phyloP scores from a whole-genome alignment of 2,113 vertebrate genomes.

The Zosterops lateralis region DNA sequence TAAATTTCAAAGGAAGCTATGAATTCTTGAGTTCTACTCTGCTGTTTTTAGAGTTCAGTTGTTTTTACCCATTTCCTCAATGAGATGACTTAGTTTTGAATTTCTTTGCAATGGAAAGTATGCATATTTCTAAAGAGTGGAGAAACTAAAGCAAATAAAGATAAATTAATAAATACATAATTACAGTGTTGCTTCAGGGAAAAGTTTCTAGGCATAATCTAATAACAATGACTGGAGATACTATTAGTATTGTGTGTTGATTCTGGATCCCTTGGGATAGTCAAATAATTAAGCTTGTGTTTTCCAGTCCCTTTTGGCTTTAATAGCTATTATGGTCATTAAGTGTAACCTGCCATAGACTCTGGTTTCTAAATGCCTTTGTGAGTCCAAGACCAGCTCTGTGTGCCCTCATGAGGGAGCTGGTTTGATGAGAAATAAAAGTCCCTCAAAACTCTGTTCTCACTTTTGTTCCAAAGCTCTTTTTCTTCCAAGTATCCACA shows the following conservation, averaged over 20 bases:
- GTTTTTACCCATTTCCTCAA: background rate
- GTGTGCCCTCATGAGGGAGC: background rate
- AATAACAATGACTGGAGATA: slow-evolving; percentile 12
- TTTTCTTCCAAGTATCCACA: background rate
- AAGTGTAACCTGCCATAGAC: background rate
- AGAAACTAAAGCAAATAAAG: slow-evolving; percentile 14
- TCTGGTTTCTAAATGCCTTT: background rate
- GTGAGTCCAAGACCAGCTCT: background rate
- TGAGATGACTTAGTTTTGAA: background rate
- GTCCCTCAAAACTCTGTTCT: background rate
- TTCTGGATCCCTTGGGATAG: background rate
- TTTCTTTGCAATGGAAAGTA: background rate
- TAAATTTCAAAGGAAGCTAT: background rate
- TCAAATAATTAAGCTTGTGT: slow-evolving; percentile 36
- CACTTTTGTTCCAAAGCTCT: background rate
- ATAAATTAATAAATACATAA: slow-evolving; percentile 39
- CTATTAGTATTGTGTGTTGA: slow-evolving; percentile 5
- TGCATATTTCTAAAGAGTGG: background rate
- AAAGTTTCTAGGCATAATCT: slow-evolving; percentile 16
- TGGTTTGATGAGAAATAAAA: background rate
- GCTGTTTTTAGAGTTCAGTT: background rate
- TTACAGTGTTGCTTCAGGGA: slow-evolving; percentile 22
- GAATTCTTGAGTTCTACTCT: background rate
- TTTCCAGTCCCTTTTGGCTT: slow-evolving; percentile 24
- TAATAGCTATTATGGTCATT: slow-evolving; percentile 15